Conservation (phyloP, 2,113 vertebrate species). For the Climacteris rufus region DNA sequence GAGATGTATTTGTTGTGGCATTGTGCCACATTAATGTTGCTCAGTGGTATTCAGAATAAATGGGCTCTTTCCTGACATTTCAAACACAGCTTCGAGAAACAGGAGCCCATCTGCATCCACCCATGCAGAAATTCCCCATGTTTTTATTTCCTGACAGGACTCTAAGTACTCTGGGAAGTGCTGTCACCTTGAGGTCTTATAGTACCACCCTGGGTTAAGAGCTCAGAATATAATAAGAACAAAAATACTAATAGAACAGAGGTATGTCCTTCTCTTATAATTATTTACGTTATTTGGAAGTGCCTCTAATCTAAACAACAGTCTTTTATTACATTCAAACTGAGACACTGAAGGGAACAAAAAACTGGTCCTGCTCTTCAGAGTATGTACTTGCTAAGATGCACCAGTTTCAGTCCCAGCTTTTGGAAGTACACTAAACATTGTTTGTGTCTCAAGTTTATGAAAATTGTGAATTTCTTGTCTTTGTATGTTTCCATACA, state of each 20-base stretch:
- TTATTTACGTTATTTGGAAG: not conserved
- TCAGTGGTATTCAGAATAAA: not conserved
- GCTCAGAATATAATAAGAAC: not conserved
- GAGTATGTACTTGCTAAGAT: not conserved
- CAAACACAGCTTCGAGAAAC: not conserved
- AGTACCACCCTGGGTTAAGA: not conserved
- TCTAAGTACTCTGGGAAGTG: not conserved
- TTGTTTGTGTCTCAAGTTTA: not conserved
- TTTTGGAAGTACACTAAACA: not conserved
- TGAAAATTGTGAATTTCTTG: not conserved
- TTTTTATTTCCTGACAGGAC: not conserved
- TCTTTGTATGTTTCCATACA: not conserved
- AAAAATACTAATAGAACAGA: not conserved
- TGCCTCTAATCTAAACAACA: not conserved
- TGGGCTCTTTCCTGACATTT: not conserved
- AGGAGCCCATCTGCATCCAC: not conserved
- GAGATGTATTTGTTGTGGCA: not conserved
- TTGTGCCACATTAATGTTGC: not conserved
- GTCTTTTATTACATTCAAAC: not conserved
- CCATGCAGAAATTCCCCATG: not conserved
- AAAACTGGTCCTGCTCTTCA: not conserved
- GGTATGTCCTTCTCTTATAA: not conserved
- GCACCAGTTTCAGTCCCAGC: not conserved
- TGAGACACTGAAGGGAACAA: not conserved
- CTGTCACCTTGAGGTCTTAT: not conserved